These are phyloP conservation scores for Peribatodes rhomboidaria DNA, from an alignment of 2,888 invertebrate genomes.

Conservation along the genomic window DNA sequence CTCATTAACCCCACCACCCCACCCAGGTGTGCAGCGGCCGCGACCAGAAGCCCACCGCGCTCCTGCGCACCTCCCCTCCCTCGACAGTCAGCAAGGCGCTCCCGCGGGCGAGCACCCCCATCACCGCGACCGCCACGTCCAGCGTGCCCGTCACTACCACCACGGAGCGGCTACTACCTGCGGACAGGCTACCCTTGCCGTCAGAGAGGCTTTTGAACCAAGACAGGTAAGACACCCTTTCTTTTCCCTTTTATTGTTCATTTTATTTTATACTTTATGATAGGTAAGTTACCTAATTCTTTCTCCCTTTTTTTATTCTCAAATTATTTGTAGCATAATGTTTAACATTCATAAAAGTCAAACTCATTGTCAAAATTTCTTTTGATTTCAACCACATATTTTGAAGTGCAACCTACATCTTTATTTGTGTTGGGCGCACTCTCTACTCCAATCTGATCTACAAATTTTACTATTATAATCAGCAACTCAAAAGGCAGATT, in stretches of 20 bases:
- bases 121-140: conserved; percentile 52
- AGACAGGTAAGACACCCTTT: conserved; percentile 12
- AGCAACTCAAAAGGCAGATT: too few species aligned
- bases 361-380: too few species aligned
- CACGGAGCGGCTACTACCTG: conserved; percentile 63
- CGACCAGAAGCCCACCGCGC: conserved; percentile 76
- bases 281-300: too few species aligned
- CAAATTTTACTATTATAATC: too few species aligned
- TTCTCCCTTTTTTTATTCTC: too few species aligned
- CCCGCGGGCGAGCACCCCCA: conserved; percentile 70
- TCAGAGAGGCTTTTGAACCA: conserved; percentile 39
- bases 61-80: conserved; percentile 76
- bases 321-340: too few species aligned
- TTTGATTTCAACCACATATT: too few species aligned
- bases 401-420: too few species aligned
- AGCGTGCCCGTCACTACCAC: conserved; percentile 47
- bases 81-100: conserved; percentile 66
- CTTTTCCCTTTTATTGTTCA: background rate
- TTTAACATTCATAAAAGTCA: too few species aligned
- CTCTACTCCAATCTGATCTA: too few species aligned
- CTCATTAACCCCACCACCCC: conserved; percentile 25
- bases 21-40: conserved; percentile 83
- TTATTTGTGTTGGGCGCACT: too few species aligned
- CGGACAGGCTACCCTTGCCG: conserved; percentile 40
- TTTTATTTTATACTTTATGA: background rate